A percentile compares a stretch with the other conserved stretches of the same genome.
These are phyloP conservation scores for Styela plicata DNA, from an alignment of 23 tunicate genomes.

Conservation along the genomic window DNA sequence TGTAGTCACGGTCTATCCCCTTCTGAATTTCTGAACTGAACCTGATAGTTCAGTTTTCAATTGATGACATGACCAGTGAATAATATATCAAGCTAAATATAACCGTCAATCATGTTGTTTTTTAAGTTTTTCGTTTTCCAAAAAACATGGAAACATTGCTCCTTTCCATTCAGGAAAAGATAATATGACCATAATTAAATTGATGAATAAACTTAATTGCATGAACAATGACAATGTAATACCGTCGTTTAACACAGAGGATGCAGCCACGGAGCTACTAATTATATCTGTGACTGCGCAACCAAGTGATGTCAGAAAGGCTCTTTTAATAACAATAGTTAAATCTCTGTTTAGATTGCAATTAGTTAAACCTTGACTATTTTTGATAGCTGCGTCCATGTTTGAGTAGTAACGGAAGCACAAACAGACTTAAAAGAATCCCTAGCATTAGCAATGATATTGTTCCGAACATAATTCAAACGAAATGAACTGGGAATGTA, in stretches of 20 bases:
- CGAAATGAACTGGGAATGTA: neutral
- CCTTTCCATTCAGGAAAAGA: constrained; percentile 16
- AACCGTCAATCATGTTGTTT: too few species aligned
- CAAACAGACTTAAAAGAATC: neutral
- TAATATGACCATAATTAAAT: neutral
- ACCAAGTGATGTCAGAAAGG: neutral
- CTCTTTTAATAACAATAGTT: neutral
- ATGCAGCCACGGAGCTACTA: neutral
- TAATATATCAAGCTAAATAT: too few species aligned
- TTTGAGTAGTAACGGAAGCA: neutral
- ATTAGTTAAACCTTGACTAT: neutral
- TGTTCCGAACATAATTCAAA: neutral
- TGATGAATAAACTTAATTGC: neutral
- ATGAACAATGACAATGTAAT: neutral
- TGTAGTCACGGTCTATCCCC: too few species aligned
- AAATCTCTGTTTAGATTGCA: neutral
- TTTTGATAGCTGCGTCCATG: neutral
- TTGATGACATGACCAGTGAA: too few species aligned
- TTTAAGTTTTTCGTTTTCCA: too few species aligned
- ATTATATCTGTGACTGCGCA: neutral
- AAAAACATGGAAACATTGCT: neutral
- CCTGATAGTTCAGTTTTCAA: too few species aligned
- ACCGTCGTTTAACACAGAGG: neutral
- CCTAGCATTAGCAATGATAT: neutral
- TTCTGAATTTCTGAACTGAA: too few species aligned